A percentile compares a stretch with the other conserved stretches of the same genome.
phyloP scores from a whole-genome alignment of 2,113 vertebrate species.

The Marmota monax region DNA sequence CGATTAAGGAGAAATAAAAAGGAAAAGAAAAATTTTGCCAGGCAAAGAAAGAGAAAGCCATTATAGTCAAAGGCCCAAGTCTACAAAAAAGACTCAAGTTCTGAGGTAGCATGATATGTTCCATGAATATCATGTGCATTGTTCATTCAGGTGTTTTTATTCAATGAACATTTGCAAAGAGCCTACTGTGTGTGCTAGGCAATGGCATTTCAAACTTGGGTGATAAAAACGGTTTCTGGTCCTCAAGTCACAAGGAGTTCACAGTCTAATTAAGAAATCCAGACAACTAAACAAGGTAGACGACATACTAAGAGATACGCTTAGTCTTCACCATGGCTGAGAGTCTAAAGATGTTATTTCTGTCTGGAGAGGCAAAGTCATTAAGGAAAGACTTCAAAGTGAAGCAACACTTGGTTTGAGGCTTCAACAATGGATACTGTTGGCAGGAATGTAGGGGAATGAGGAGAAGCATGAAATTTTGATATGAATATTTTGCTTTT shows the following conservation, averaged over 20 bases:
- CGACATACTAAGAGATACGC: not conserved
- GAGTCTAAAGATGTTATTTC: not conserved
- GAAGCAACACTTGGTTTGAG: not conserved
- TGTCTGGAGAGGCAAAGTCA: not conserved
- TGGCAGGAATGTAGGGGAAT: not conserved
- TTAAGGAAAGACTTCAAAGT: slow-evolving; percentile 7
- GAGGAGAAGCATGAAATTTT: not conserved
- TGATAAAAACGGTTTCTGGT: not conserved
- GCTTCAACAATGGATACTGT: not conserved
- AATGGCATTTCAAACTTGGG: not conserved
- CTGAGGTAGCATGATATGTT: not conserved
- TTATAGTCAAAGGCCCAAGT: not conserved
- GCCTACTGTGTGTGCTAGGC: not conserved
- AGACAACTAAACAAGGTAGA: not conserved
- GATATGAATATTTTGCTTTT: not conserved
- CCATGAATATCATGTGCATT: not conserved
- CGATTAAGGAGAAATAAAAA: slow-evolving; percentile 8
- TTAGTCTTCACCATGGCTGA: not conserved
- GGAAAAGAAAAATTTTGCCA: not conserved
- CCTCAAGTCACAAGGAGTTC: not conserved
- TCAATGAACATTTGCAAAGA: not conserved
- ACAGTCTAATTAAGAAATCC: not conserved
- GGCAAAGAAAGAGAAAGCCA: not conserved
- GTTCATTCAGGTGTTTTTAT: not conserved
- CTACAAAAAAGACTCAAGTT: not conserved